phyloP scores from a whole-genome alignment of 1,140 invertebrate species.

The Apis dorsata region DNA sequence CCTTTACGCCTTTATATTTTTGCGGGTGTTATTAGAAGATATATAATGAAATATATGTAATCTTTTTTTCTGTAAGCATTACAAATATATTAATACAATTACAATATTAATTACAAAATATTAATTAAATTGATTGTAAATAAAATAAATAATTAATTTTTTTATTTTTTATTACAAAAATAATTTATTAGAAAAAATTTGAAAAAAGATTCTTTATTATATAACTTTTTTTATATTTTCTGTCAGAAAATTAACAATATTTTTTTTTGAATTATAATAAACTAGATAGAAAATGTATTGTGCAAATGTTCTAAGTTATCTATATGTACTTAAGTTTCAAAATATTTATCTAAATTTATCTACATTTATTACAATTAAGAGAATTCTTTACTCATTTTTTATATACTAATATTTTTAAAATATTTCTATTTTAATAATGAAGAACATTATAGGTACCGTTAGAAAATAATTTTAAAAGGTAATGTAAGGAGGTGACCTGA shows the following conservation, averaged over 20 bases:
- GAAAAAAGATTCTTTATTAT: no score
- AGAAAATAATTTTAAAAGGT: conserved; percentile 32
- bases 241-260: background rate
- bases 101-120: background rate
- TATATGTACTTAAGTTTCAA: background rate
- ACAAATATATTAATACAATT: background rate
- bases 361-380: background rate
- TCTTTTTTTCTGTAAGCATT: background rate
- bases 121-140: background rate
- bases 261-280: background rate
- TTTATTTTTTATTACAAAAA: no score
- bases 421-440: background rate
- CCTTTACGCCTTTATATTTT: no score
- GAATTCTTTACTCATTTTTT: background rate
- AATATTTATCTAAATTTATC: background rate
- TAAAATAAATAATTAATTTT: background rate
- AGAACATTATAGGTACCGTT: conserved; percentile 10
- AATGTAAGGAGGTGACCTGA: conserved; percentile 31
- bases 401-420: background rate
- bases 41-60: no score
- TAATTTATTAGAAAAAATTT: no score
- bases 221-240: background rate
- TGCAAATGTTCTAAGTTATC: background rate
- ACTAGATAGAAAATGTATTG: background rate
- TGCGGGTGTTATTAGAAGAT: no score